Percentiles rank a stretch among this genome's conserved stretches.
Conservation (phyloP, 37 sponge, comb jelly and placozoan genomes). For the Beroe ovata region DNA sequence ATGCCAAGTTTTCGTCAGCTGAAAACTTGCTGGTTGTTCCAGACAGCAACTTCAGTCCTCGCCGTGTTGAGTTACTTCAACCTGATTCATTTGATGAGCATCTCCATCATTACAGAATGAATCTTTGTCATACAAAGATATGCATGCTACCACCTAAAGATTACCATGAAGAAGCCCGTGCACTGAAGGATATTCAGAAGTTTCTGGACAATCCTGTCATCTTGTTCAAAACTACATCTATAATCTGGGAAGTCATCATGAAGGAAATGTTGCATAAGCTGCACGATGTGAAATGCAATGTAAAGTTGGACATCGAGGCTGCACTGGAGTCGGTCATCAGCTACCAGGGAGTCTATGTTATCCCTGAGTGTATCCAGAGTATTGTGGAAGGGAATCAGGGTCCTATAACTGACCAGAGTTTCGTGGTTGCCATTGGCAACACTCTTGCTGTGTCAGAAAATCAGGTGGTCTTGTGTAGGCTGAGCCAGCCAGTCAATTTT, state of each 20-base stretch:
- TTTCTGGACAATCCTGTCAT: conserved; percentile 36
- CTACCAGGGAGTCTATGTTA: conserved; percentile 11
- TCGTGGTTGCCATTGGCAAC: conserved; percentile 42
- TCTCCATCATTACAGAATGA: not conserved
- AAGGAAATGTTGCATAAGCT: conserved; percentile 29
- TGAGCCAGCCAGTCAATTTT: conserved; percentile 37
- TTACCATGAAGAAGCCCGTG: conserved; percentile 45
- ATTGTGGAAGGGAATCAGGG: not conserved
- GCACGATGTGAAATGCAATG: not conserved
- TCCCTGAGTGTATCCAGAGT: conserved; percentile 61
- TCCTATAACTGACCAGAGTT: conserved; percentile 38
- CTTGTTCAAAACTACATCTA: conserved; percentile 13
- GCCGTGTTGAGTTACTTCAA: not conserved
- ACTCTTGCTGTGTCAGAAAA: conserved; percentile 15
- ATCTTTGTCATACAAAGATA: conserved; percentile 45
- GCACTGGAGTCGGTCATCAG: conserved; percentile 31
- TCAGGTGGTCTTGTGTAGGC: conserved; percentile 8
- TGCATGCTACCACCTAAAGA: conserved; percentile 21
- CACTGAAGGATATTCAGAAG: conserved; percentile 65
- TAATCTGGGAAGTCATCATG: conserved; percentile 43
- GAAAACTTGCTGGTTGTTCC: too few species aligned
- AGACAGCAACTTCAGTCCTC: too few species aligned
- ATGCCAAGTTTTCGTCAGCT: too few species aligned
- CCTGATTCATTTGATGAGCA: not conserved
- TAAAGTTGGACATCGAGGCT: not conserved